Percentiles rank a stretch among this genome's conserved stretches.
Conservation (phyloP, 2,113 vertebrate genomes). For the Leptodactylus fuscus region DNA sequence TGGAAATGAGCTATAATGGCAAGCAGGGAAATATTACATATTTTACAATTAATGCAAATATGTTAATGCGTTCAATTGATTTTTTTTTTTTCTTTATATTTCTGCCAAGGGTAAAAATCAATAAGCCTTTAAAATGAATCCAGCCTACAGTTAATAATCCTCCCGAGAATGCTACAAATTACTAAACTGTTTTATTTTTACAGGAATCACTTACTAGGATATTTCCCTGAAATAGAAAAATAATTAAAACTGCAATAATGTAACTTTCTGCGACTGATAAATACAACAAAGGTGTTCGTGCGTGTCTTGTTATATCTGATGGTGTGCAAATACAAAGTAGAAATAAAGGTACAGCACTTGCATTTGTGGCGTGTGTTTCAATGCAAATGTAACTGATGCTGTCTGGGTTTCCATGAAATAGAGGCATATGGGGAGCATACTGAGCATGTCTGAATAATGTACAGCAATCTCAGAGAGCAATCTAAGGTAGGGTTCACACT, state of each 20-base stretch:
- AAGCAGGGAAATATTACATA: not conserved
- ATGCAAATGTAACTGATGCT: no score
- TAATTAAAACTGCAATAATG: not conserved
- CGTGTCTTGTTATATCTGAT: not conserved
- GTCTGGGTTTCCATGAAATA: no score
- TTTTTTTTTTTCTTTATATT: not conserved
- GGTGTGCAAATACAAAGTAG: not conserved
- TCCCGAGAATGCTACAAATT: slow-evolving; percentile 28
- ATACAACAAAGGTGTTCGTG: not conserved
- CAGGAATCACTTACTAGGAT: slow-evolving; percentile 6
- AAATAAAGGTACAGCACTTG: not conserved
- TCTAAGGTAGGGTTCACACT: no score
- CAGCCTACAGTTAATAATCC: slow-evolving; percentile 23
- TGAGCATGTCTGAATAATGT: no score
- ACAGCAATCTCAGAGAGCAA: no score
- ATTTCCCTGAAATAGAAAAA: slow-evolving; percentile 1
- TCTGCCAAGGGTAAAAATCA: slow-evolving; percentile 26
- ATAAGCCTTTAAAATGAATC: slow-evolving; percentile 11
- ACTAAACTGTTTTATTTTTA: not conserved
- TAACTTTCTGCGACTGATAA: not conserved
- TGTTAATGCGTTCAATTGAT: slow-evolving; percentile 15
- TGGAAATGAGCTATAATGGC: not conserved
- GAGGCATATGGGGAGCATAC: no score
- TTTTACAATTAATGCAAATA: not conserved
- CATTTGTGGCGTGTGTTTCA: no score